phyloP scores from a whole-genome alignment of 2,797 vertebrate species.

The Meriones psammophilus region DNA sequence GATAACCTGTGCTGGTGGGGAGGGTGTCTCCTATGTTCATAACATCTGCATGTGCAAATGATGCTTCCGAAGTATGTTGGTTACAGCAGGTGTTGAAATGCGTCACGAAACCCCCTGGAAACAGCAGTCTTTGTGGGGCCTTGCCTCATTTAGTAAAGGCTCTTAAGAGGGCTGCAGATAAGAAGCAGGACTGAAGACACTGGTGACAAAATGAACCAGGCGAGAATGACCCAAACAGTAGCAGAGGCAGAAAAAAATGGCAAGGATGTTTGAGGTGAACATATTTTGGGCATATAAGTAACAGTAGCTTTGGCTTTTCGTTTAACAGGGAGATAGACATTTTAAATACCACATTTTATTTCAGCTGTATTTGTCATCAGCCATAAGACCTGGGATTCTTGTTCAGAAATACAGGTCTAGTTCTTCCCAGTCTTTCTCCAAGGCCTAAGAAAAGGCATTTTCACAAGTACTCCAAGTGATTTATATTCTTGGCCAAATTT shows the following conservation, averaged over 20 bases:
- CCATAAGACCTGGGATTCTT: neutral
- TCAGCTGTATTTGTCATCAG: neutral
- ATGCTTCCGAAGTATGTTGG: neutral
- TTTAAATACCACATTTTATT: slow-evolving; percentile 24
- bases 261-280: neutral
- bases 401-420: neutral
- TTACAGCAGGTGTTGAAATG: neutral
- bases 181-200: neutral
- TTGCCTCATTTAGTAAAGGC: neutral
- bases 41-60: neutral
- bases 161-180: neutral
- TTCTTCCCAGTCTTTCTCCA: neutral
- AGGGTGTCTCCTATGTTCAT: neutral
- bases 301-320: neutral
- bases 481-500: slow-evolving; percentile 52
- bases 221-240: neutral
- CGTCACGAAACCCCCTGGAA: neutral
- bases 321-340: neutral
- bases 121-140: neutral
- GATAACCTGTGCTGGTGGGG: neutral
- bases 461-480: neutral
- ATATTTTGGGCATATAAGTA: neutral
- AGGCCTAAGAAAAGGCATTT: neutral
- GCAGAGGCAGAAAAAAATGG: neutral
- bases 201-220: neutral